Conservation (phyloP, 2,888 invertebrate genomes). For the Halictus quadricinctus region DNA sequence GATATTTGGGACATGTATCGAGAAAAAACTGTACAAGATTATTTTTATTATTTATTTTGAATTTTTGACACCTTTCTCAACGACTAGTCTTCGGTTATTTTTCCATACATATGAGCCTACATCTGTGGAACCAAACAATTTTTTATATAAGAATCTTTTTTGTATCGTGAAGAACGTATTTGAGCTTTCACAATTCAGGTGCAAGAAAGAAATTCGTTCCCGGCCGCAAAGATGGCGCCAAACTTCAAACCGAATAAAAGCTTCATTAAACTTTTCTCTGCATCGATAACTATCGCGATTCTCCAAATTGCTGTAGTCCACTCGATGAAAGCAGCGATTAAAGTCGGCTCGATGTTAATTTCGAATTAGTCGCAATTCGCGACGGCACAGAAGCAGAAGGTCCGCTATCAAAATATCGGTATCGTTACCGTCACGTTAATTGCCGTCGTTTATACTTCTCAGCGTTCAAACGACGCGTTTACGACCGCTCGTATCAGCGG, state of each 20-base stretch:
- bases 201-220: background rate
- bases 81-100: no score
- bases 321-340: background rate
- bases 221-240: background rate
- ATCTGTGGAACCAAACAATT: no score
- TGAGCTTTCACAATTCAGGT: background rate
- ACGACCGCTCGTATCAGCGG: conserved; percentile 17
- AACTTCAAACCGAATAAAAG: background rate
- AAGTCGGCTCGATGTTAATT: background rate
- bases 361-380: background rate
- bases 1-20: no score
- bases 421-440: conserved; percentile 11
- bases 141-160: no score
- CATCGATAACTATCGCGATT: background rate
- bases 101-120: no score
- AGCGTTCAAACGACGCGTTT: conserved; percentile 10
- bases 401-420: conserved; percentile 11
- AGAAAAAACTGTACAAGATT: background rate
- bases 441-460: conserved; percentile 8
- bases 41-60: background rate
- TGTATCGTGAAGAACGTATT: background rate
- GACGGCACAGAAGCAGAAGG: background rate
- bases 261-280: background rate
- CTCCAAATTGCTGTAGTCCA: background rate
- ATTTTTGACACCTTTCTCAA: no score